Percentiles rank a stretch among this genome's conserved stretches.
Conservation (phyloP, 2,888 invertebrate species). For the Ochropacha duplaris region DNA sequence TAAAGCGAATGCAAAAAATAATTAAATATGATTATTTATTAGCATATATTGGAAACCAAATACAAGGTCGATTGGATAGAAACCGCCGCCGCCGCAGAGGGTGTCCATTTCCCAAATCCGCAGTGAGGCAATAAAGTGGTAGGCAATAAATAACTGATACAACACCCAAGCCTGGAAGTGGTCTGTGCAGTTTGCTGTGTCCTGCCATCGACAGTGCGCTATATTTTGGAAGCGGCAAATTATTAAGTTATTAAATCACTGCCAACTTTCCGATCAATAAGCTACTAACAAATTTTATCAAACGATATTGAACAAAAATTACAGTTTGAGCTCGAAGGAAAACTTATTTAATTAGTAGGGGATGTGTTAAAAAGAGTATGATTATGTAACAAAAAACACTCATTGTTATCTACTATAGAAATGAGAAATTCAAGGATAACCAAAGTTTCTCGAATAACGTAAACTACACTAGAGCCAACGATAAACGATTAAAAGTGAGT, state of each 20-base stretch:
- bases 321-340: not conserved
- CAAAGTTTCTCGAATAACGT: not conserved
- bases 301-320: not conserved
- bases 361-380: not conserved
- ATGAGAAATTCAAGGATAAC: not conserved
- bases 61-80: slow-evolving; percentile 27
- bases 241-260: not conserved
- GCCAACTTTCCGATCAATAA: not conserved
- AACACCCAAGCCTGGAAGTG: slow-evolving; percentile 43
- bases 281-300: not conserved
- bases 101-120: slow-evolving; percentile 39
- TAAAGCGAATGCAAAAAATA: slow-evolving; percentile 16
- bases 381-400: not conserved
- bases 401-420: not conserved
- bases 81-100: slow-evolving; percentile 24
- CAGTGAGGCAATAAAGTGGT: slow-evolving; percentile 48
- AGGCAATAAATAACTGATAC: slow-evolving; percentile 56
- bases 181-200: slow-evolving; percentile 41
- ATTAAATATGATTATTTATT: slow-evolving; percentile 31
- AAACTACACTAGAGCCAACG: not conserved
- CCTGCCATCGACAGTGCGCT: slow-evolving; percentile 10
- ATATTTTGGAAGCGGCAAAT: slow-evolving; percentile 11
- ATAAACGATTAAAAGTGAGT: slow-evolving; percentile 7
- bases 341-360: too few species aligned
- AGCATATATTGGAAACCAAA: slow-evolving; percentile 32